These are phyloP conservation scores for Synanthedon vespiformis DNA, from an alignment of 2,888 invertebrate species.

Conservation along the genomic window DNA sequence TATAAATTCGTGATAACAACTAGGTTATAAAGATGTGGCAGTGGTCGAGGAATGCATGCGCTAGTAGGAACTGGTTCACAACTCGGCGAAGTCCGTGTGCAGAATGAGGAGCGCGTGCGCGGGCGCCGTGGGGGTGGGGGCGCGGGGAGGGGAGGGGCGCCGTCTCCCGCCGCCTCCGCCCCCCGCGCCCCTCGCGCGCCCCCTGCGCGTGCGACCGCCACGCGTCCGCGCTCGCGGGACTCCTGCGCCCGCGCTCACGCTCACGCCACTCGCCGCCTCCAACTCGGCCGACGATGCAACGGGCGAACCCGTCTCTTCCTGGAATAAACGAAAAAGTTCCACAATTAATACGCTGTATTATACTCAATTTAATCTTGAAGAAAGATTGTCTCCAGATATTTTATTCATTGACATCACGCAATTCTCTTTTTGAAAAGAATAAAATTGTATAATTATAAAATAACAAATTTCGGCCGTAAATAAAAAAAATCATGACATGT, in stretches of 20 bases:
- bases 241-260: slow-evolving; percentile 5
- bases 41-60: not conserved
- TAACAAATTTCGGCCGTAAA: no score
- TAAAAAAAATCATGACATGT: no score
- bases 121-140: slow-evolving; percentile 19
- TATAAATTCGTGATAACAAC: not conserved
- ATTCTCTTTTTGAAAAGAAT: no score
- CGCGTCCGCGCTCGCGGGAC: slow-evolving; percentile 5
- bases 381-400: no score
- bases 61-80: not conserved
- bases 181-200: slow-evolving; percentile 3
- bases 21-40: not conserved
- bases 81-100: slow-evolving; percentile 29
- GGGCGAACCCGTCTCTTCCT: slow-evolving; percentile 2
- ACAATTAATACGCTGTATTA: not conserved
- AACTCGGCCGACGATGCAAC: slow-evolving; percentile 6
- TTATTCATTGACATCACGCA: no score
- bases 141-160: slow-evolving; percentile 15
- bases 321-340: not conserved
- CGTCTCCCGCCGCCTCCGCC: slow-evolving; percentile 3
- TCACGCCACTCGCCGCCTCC: slow-evolving; percentile 3
- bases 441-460: no score
- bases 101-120: slow-evolving; percentile 44
- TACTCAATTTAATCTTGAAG: no score
- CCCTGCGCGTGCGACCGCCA: slow-evolving; percentile 2